These are phyloP conservation scores for Drosophila rufa DNA, from an alignment of 1,140 invertebrate genomes.

Conservation along the genomic window DNA sequence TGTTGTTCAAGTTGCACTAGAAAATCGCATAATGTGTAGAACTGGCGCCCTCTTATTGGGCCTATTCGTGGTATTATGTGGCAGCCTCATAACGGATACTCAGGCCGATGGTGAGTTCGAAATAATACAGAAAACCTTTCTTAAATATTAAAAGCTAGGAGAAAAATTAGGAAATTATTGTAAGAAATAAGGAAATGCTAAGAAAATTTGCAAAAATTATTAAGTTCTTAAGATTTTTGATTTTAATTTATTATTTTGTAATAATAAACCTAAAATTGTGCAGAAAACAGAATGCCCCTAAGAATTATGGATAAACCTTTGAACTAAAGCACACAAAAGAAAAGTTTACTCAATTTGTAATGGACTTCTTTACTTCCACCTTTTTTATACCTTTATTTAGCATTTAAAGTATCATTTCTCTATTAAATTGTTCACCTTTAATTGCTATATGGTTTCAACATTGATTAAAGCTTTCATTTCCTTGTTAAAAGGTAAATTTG, in stretches of 20 bases:
- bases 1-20: constrained; percentile 15
- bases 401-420: background rate
- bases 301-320: background rate
- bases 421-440: background rate
- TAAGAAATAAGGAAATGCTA: background rate
- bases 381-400: background rate
- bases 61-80: constrained; percentile 51
- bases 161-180: background rate
- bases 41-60: constrained; percentile 49
- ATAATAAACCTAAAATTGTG: background rate
- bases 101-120: constrained; percentile 54
- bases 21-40: constrained; percentile 57
- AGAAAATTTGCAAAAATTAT: background rate
- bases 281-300: too few species aligned
- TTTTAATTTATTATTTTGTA: background rate
- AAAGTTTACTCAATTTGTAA: background rate
- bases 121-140: too few species aligned
- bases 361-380: too few species aligned
- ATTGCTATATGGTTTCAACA: background rate
- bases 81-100: constrained; percentile 54
- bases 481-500: too few species aligned
- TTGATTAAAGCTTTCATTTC: background rate
- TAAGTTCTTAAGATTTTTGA: background rate
- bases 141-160: background rate
- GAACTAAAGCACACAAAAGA: background rate